A percentile compares a stretch with the other conserved stretches of the same genome.
Conservation (phyloP, 2,888 invertebrate species). For the Lasioglossum lativentre region DNA sequence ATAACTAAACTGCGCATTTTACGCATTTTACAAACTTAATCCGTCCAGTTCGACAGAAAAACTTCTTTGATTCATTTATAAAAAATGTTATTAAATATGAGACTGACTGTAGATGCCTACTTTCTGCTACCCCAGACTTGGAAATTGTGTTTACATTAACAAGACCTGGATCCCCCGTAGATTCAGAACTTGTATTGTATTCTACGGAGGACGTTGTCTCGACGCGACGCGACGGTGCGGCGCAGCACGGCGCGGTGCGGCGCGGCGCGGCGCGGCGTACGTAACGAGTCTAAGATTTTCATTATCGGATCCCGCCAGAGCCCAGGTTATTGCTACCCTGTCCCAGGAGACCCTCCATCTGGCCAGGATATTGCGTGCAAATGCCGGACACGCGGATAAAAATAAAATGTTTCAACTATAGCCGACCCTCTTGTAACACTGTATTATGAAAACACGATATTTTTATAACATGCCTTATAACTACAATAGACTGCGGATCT, state of each 20-base stretch:
- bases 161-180: neutral
- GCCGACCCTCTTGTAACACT: neutral
- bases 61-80: too few species aligned
- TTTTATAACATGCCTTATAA: too few species aligned
- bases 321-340: neutral
- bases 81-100: too few species aligned
- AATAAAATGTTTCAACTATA: neutral
- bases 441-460: neutral
- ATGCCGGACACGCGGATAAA: neutral
- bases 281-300: constrained; percentile 20
- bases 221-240: too few species aligned
- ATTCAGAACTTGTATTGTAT: neutral
- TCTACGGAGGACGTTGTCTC: too few species aligned
- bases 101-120: neutral
- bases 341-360: neutral
- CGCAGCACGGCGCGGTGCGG: too few species aligned
- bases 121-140: neutral
- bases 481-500: too few species aligned
- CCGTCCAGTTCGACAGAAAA: too few species aligned
- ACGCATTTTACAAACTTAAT: too few species aligned
- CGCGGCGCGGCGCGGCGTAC: too few species aligned
- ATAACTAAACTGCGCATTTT: too few species aligned
- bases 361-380: constrained; percentile 9
- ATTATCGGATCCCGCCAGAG: constrained; percentile 9
- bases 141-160: neutral